Evolutionary conservation across 2,797 vertebrate genomes (phyloP).

Genomic region (Carapus acus): DNA sequence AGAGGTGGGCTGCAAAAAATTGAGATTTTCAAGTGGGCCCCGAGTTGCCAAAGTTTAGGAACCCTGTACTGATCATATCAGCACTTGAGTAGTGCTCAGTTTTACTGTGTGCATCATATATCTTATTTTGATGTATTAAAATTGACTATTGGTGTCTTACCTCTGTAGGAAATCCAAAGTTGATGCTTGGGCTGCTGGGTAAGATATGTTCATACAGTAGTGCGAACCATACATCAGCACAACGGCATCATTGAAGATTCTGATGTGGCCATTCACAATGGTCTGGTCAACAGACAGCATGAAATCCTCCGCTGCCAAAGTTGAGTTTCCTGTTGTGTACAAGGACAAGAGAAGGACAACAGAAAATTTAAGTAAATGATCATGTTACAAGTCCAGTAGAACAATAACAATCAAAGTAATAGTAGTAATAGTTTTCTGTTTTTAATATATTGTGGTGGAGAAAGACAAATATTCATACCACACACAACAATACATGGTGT

Average conservation of each 20-base stretch:
- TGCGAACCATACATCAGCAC: constrained; percentile 9
- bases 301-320: background rate
- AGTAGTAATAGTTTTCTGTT: background rate
- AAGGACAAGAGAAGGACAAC: background rate
- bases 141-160: too few relatives aligned
- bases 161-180: constrained; percentile 14
- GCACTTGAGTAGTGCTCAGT: too few relatives aligned
- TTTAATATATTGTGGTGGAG: background rate
- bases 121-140: too few relatives aligned
- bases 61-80: too few relatives aligned
- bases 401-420: background rate
- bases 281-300: constrained; percentile 8
- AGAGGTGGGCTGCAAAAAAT: too few relatives aligned
- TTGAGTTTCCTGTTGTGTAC: background rate
- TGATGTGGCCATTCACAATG: background rate
- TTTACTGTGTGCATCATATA: too few relatives aligned
- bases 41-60: too few relatives aligned
- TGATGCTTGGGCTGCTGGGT: constrained; percentile 5
- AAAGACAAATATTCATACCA: background rate
- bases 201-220: constrained; percentile 16
- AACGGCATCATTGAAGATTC: constrained; percentile 3
- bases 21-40: too few relatives aligned
- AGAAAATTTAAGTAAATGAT: background rate
- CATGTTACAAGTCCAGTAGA: background rate
- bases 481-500: constrained; percentile 6